Percentiles rank a stretch among this genome's conserved stretches.
phyloP scores from a whole-genome alignment of 2,113 vertebrate species.

The Tamias sibiricus region DNA sequence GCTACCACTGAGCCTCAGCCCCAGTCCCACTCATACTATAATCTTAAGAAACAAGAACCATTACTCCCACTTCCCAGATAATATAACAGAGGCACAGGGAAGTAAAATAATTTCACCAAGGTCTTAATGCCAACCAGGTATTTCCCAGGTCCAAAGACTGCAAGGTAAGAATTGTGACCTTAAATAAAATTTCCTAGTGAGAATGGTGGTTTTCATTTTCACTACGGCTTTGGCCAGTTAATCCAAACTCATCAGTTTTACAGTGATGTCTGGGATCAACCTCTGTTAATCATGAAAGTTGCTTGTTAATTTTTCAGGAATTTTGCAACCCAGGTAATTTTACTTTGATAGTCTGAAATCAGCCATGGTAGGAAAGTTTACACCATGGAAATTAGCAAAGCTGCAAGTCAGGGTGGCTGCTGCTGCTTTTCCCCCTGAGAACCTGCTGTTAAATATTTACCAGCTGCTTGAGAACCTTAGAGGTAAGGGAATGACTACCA shows the following conservation, averaged over 20 bases:
- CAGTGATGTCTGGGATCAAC: not conserved
- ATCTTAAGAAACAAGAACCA: not conserved
- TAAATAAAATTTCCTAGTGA: conserved; percentile 2
- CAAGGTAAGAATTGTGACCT: not conserved
- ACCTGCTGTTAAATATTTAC: not conserved
- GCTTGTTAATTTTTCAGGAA: conserved; percentile 23
- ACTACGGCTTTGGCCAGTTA: not conserved
- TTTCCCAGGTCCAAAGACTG: not conserved
- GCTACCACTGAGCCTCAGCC: no score
- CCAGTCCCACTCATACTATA: not conserved
- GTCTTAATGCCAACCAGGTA: not conserved
- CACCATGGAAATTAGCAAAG: not conserved
- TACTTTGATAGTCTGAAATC: not conserved
- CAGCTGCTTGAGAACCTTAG: not conserved
- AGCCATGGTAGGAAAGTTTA: not conserved
- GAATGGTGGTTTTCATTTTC: not conserved
- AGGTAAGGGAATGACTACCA: not conserved
- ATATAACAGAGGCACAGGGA: not conserved
- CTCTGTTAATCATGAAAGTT: conserved; percentile 18
- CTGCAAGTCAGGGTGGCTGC: not conserved
- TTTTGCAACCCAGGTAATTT: not conserved
- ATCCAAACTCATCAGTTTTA: not conserved
- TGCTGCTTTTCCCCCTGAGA: not conserved
- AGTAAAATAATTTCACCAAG: not conserved
- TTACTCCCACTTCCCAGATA: conserved; percentile 2